Evolutionary conservation across 2,888 invertebrate genomes (phyloP).

Genomic region (Ichneumoninae sp.): DNA sequence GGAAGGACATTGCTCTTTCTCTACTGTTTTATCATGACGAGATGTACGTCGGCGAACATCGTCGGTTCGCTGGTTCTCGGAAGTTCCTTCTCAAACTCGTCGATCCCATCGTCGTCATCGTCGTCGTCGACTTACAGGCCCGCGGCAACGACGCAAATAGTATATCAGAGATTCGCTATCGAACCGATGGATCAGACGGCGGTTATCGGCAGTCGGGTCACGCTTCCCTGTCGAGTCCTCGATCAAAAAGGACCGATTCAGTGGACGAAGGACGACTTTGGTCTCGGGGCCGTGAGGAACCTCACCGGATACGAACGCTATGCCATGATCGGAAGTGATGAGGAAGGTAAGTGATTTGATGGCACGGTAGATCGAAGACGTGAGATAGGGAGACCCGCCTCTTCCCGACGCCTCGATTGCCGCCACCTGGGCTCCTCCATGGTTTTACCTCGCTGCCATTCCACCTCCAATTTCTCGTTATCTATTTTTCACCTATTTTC

Average conservation of each 20-base stretch:
- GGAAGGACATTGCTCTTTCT: slow-evolving; percentile 46
- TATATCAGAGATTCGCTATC: slow-evolving; percentile 93
- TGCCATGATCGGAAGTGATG: slow-evolving; percentile 97
- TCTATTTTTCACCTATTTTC: slow-evolving; percentile 6
- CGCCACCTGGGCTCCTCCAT: neutral
- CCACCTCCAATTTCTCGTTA: neutral
- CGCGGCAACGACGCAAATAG: slow-evolving; percentile 81
- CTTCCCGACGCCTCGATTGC: slow-evolving; percentile 19
- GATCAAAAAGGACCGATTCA: slow-evolving; percentile 95
- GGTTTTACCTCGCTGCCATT: neutral
- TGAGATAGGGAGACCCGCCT: slow-evolving; percentile 46
- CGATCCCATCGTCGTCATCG: slow-evolving; percentile 53
- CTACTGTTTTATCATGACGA: slow-evolving; percentile 40
- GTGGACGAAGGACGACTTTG: slow-evolving; percentile 99
- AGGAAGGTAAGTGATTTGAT: slow-evolving; percentile 90
- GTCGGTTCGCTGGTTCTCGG: slow-evolving; percentile 48
- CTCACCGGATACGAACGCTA: slow-evolving; percentile 97
- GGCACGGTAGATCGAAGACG: slow-evolving; percentile 47
- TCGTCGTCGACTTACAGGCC: slow-evolving; percentile 78
- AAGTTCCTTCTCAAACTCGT: slow-evolving; percentile 51
- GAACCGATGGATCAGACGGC: slow-evolving; percentile 97
- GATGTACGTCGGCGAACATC: slow-evolving; percentile 49
- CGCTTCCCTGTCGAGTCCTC: slow-evolving; percentile 95
- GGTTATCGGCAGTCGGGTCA: slow-evolving; percentile 94
- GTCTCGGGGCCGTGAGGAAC: slow-evolving; percentile 95